Evolutionary conservation across 2,797 vertebrate genomes (phyloP).

Genomic region (Leuciscus waleckii): DNA sequence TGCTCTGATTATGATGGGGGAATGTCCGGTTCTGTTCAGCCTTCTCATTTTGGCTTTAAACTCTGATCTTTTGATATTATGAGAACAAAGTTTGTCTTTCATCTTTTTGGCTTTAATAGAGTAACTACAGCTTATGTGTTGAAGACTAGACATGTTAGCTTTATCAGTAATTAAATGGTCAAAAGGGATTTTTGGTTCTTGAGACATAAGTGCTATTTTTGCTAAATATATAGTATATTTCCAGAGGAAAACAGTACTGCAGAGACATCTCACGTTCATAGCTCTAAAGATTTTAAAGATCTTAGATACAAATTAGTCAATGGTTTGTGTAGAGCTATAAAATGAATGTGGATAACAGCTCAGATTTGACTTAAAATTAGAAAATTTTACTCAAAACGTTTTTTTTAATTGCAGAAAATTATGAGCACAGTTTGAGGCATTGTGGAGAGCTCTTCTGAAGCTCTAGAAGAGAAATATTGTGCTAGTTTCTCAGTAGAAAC

Average conservation of each 20-base stretch:
- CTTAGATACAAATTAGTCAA: background rate
- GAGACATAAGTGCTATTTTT: conserved; percentile 12
- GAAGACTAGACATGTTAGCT: background rate
- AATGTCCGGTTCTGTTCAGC: background rate
- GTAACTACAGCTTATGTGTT: background rate
- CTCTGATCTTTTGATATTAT: conserved; percentile 13
- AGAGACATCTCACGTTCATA: background rate
- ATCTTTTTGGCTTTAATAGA: conserved; percentile 3
- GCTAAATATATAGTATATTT: background rate
- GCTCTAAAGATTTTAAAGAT: background rate
- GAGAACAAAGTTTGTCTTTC: background rate
- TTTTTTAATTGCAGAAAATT: background rate
- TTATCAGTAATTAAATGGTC: background rate
- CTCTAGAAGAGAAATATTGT: background rate
- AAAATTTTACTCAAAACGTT: background rate
- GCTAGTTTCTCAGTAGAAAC: background rate
- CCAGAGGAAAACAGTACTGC: background rate
- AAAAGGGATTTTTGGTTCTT: background rate
- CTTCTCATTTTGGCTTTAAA: background rate
- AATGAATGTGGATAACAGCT: background rate
- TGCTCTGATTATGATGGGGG: background rate
- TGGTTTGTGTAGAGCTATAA: background rate
- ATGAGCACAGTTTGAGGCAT: background rate
- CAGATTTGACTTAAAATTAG: background rate
- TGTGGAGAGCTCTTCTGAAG: background rate